Evolutionary conservation across 2,888 invertebrate genomes (phyloP).

Genomic region (Heteropelma amictum): DNA sequence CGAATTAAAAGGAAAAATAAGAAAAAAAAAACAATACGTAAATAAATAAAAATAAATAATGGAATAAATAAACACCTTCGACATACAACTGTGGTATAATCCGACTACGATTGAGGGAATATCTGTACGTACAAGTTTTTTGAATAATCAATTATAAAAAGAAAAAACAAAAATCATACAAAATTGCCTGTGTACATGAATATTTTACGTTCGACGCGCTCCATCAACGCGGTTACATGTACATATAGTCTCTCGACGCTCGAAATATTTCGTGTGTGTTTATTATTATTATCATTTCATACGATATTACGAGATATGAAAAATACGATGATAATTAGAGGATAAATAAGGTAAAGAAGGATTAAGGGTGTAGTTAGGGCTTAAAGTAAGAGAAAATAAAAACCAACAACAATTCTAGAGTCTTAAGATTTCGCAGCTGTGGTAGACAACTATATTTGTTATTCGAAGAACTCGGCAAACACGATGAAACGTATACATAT

Average conservation of each 20-base stretch:
- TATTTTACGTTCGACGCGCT: conserved; percentile 21
- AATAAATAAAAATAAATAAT: neutral
- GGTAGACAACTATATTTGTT: conserved; percentile 76
- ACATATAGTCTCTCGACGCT: conserved; percentile 41
- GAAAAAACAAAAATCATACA: conserved; percentile 11
- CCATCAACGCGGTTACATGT: conserved; percentile 17
- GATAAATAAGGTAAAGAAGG: conserved; percentile 17
- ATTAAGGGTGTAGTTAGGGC: conserved; percentile 59
- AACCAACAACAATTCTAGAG: conserved; percentile 41
- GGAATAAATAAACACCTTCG: conserved; percentile 4
- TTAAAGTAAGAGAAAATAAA: too few relatives aligned
- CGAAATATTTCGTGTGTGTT: conserved; percentile 51
- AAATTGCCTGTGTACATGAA: conserved; percentile 2
- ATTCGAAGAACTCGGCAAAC: conserved; percentile 59
- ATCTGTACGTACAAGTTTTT: conserved; percentile 38
- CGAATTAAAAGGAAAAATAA: conserved; percentile 11
- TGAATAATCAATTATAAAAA: conserved; percentile 13
- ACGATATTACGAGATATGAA: neutral
- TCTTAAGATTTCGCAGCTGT: conserved; percentile 72
- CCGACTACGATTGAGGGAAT: conserved; percentile 24
- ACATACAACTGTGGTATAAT: conserved; percentile 29
- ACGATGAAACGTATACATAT: conserved; percentile 59
- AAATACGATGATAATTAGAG: conserved; percentile 2
- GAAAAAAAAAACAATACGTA: conserved; percentile 9
- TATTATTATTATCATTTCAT: conserved; percentile 39